These are phyloP conservation scores for Saturnia japonica DNA, from an alignment of 2,888 invertebrate species.

Conservation along the genomic window DNA sequence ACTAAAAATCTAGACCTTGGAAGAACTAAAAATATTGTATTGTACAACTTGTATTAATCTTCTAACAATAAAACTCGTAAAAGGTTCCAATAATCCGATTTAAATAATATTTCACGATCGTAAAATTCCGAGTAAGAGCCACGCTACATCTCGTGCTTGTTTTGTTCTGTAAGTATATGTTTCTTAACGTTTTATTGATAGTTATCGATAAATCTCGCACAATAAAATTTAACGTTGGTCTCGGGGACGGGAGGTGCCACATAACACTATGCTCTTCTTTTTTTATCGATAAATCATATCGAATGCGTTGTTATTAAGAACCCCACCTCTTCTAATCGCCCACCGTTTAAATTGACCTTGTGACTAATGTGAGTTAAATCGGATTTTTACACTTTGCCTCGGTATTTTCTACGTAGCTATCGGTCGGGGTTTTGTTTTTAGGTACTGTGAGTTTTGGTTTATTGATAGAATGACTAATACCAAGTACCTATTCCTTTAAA, in stretches of 20 bases:
- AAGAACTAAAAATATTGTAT: background rate
- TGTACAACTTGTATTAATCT: slow-evolving; percentile 13
- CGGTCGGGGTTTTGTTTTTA: background rate
- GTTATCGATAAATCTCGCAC: slow-evolving; percentile 61
- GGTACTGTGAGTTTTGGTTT: background rate
- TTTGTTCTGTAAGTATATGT: slow-evolving; percentile 54
- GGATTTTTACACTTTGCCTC: background rate
- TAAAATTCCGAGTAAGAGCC: slow-evolving; percentile 52
- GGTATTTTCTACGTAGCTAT: background rate
- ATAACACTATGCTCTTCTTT: slow-evolving; percentile 53
- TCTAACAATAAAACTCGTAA: slow-evolving; percentile 44
- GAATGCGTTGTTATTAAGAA: slow-evolving; percentile 60
- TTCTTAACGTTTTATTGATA: slow-evolving; percentile 63
- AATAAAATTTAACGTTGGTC: slow-evolving; percentile 52
- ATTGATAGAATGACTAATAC: background rate
- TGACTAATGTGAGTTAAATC: slow-evolving; percentile 4
- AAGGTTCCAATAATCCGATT: slow-evolving; percentile 56
- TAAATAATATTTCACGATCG: slow-evolving; percentile 52
- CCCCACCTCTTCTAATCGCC: slow-evolving; percentile 37
- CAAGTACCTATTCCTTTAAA: background rate
- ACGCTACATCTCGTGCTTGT: slow-evolving; percentile 43
- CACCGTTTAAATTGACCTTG: background rate
- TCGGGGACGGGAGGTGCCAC: slow-evolving; percentile 54
- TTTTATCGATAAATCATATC: slow-evolving; percentile 61
- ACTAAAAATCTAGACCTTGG: background rate